Base-by-base conservation (phyloP, 2,888 invertebrate species). In the Trachelus tabidus region DNA sequence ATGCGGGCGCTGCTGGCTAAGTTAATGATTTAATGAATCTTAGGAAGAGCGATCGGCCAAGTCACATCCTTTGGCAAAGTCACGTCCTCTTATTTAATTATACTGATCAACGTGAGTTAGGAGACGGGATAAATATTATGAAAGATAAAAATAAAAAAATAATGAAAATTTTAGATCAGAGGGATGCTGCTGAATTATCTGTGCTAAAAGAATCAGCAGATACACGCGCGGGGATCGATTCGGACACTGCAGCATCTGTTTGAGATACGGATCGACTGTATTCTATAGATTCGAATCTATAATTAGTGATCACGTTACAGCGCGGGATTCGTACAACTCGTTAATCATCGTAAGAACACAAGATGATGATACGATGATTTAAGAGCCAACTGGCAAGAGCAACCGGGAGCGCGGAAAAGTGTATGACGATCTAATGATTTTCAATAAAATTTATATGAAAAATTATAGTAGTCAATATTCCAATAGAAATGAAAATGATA, bases 51-150 rank as follows among this genome's bases (percentile, higher is more conserved):
- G 76, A 73, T 40, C 56, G 30, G 31, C 34, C 71, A 34, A 71
- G 71, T 31, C 31, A 34, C 33, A 31, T 31, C 71, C 33, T 83
- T 84, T 81, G 76, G 80, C 79, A 75, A 77, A 82, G 82, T 82
- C 80, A 80, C 82, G 80, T 79, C 81, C 77, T 79, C 71, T 33
- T 34, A 23, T 56, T 56, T 56, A 56, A 56, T 56, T 56, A 56
- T 23, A 56, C 56, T 56, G 23, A 56, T 56, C 56, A 56, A 23
- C 56, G 23, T 56, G 56, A 23, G 56, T 56, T 56, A 23, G 56
- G 56, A 9, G 56, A 23, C 56, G 23, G 9, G 23, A 56, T 56
- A 56, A 56, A 56, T 15, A 56, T 56, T 23, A 23, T 56, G 23
- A 56, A 40, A 4, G 40, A 40, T 40, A 1, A 15, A 40, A 37